A percentile compares a stretch with the other conserved stretches of the same genome.
phyloP scores from a whole-genome alignment of 1,140 invertebrate species.

The Ericerus pela region DNA sequence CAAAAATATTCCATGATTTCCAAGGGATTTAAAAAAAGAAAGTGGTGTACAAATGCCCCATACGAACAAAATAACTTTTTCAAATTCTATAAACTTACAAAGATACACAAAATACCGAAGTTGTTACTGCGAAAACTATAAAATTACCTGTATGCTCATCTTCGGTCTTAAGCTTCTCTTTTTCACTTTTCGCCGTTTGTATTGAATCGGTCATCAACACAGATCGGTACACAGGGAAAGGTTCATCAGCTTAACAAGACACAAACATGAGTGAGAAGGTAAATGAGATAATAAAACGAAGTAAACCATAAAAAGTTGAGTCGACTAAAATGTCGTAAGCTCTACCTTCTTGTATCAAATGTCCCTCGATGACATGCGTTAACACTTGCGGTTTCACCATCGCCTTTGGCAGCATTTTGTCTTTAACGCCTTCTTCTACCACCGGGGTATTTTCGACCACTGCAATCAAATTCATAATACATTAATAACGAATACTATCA shows the following conservation, averaged over 20 bases:
- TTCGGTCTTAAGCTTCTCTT: slow-evolving; percentile 30
- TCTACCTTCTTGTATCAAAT: slow-evolving; percentile 81
- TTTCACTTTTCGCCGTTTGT: slow-evolving; percentile 27
- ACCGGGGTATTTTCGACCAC: not conserved
- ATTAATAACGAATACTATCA: too few relatives aligned
- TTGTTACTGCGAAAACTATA: not conserved
- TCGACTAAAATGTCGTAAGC: too few relatives aligned
- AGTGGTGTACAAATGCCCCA: too few relatives aligned
- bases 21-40: too few relatives aligned
- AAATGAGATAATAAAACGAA: too few relatives aligned
- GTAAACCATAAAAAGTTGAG: too few relatives aligned
- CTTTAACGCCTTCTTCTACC: slow-evolving; percentile 15
- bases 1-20: too few relatives aligned
- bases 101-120: slow-evolving; percentile 15
- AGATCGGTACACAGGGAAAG: slow-evolving; percentile 66
- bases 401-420: slow-evolving; percentile 50
- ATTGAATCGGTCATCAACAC: slow-evolving; percentile 34
- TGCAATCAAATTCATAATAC: not conserved
- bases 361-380: slow-evolving; percentile 92
- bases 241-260: slow-evolving; percentile 45
- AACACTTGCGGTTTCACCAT: slow-evolving; percentile 92
- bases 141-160: slow-evolving; percentile 59
- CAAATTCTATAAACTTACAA: slow-evolving; percentile 3
- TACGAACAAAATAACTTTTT: not conserved
- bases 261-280: slow-evolving; percentile 15